Evolutionary conservation across 2,797 vertebrate genomes (phyloP), one percentile per base, ranked within the genome.

Genomic region (Acanthiza pusilla): DNA sequence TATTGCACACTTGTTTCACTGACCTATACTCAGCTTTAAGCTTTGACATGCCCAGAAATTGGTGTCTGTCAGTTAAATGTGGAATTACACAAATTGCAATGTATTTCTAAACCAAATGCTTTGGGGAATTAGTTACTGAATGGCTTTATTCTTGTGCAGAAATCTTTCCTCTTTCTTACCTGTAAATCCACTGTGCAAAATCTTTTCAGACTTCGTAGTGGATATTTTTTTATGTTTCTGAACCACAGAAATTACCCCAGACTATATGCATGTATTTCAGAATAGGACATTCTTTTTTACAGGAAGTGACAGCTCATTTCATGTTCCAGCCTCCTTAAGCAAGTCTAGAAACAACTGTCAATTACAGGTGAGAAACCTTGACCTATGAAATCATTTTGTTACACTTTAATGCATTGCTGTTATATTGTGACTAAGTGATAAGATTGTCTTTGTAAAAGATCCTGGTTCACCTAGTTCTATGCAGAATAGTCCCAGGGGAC

Each of bases 361-460:
- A 32, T 91, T 62, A 32, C 36, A 83, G 53, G 72, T 81, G 89
- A 78, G 66, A 92, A 93, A 66, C 89, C 76, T 87, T 96, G 91
- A 94, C 89, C 94, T 70, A 11, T 78, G 82, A 81, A 90, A 88
- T 89, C 30, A 47, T 75, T 89, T 75, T 91, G 82, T 95, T 93
- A 88, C 63, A 86, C 54, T 92, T 94, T 72, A 91, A 73, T 93
- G 65, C 58, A 45, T 80, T 75, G n/a, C 68, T 93, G 88, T 77
- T 92, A 55, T 54, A 54, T 32, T 86, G 77, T 83, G 74, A 85
- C 75, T 72, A 62, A 76, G 50, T 0, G 62, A 85, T 94, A 94
- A 95, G 75, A 45, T 30, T 81, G 42, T 32, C 61, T 80, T 27
- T 48, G 32, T 38, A 40, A 88, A 80, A 75, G 68, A 74, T 38